Conservation (phyloP, 2,888 invertebrate genomes). For the Cryptocheilus praepositus region DNA sequence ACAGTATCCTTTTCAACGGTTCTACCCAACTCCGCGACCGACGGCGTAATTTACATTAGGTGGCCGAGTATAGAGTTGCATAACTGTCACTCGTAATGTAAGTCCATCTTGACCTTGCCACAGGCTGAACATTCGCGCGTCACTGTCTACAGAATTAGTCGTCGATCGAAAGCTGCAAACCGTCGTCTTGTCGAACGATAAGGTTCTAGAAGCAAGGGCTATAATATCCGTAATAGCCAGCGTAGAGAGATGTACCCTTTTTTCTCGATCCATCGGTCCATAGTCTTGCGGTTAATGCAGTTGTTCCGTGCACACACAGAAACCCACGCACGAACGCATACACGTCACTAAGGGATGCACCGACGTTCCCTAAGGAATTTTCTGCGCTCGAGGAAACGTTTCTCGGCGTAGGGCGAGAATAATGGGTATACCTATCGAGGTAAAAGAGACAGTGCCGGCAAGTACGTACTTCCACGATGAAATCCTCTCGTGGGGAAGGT, state of each 20-base stretch:
- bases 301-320: too few relatives aligned
- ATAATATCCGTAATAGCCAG: neutral
- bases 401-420: constrained; percentile 47
- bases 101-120: too few relatives aligned
- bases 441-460: constrained; percentile 45
- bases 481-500: constrained; percentile 38
- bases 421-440: constrained; percentile 48
- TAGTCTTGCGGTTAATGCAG: too few relatives aligned
- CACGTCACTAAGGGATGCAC: too few relatives aligned
- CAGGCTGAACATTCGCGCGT: too few relatives aligned
- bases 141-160: neutral
- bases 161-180: neutral
- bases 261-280: too few relatives aligned
- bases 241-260: neutral
- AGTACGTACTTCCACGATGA: constrained; percentile 49
- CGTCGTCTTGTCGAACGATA: too few relatives aligned
- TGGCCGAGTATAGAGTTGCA: neutral
- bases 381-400: constrained; percentile 2
- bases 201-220: neutral
- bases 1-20: constrained; percentile 33
- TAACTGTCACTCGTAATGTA: neutral
- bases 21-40: neutral
- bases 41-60: neutral
- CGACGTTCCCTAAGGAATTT: neutral
- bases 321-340: too few relatives aligned